Evolutionary conservation across 2,113 vertebrate species (phyloP).

Genomic region (Haplochromis burtoni): DNA sequence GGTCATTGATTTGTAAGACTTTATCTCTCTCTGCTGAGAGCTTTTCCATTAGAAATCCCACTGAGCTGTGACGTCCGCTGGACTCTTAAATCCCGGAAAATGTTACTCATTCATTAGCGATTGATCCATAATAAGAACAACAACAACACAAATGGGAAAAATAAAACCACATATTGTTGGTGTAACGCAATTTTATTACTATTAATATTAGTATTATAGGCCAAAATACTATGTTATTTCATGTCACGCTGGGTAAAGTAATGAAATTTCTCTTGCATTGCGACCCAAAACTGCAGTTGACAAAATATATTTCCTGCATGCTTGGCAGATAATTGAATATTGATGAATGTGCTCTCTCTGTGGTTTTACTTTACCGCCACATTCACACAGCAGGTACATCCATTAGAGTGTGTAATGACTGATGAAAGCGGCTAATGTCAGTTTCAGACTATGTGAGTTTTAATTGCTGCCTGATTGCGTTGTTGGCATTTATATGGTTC

Average conservation of each 20-base stretch:
- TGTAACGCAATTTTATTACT: not conserved
- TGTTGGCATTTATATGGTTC: not conserved
- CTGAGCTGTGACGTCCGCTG: not conserved
- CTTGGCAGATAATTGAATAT: constrained; percentile 40
- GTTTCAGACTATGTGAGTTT: constrained; percentile 11
- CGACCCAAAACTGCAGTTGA: not conserved
- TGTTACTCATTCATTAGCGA: not conserved
- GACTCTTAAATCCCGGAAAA: not conserved
- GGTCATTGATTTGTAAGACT: constrained; percentile 16
- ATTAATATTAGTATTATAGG: not conserved
- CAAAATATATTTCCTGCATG: not conserved
- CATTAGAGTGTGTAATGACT: not conserved
- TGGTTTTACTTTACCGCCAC: not conserved
- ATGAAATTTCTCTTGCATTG: not conserved
- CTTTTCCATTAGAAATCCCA: constrained; percentile 3
- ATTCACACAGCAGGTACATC: constrained; percentile 28
- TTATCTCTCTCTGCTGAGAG: not conserved
- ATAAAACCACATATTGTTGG: not conserved
- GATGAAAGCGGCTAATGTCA: constrained; percentile 24
- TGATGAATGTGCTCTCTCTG: constrained; percentile 18
- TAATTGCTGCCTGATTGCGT: constrained; percentile 48
- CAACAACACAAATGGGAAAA: not conserved
- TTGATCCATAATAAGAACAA: not conserved
- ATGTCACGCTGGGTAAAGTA: not conserved
- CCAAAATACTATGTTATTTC: not conserved